phyloP scores from a whole-genome alignment of 2,113 vertebrate genomes.

The Prochilodus magdalenae region DNA sequence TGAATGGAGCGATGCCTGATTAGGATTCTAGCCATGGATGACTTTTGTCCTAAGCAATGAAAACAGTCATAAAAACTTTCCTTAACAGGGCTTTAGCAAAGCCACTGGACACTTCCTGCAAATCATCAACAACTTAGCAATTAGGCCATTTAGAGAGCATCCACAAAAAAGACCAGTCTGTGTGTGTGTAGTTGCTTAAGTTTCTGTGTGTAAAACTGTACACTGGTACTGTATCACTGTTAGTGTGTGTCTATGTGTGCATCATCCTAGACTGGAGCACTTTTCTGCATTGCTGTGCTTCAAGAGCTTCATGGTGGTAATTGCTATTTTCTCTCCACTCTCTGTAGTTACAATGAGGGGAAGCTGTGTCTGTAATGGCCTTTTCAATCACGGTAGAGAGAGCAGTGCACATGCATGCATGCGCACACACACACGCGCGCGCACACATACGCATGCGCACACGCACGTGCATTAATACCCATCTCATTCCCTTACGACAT shows the following conservation, averaged over 20 bases:
- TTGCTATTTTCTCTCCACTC: constrained; percentile 50
- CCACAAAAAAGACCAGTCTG: constrained; percentile 61
- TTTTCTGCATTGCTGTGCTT: constrained; percentile 63
- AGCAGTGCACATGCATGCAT: not conserved
- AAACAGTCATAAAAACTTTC: constrained; percentile 70
- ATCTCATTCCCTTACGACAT: constrained; percentile 54
- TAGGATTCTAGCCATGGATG: constrained; percentile 69
- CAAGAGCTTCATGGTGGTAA: constrained; percentile 51
- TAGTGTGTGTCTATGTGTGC: constrained; percentile 3
- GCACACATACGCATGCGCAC: not conserved
- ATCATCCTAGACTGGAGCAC: constrained; percentile 43
- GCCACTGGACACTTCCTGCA: constrained; percentile 46
- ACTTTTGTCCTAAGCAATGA: constrained; percentile 73
- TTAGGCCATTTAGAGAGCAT: constrained; percentile 71
- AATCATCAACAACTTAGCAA: constrained; percentile 73
- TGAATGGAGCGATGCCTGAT: constrained; percentile 60
- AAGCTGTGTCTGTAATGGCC: constrained; percentile 36
- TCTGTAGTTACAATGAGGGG: constrained; percentile 28
- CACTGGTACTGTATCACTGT: constrained; percentile 25
- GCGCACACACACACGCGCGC: not conserved
- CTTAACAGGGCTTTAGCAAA: constrained; percentile 70
- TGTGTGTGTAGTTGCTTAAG: constrained; percentile 19
- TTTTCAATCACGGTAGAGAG: constrained; percentile 17
- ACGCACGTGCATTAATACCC: constrained; percentile 59
- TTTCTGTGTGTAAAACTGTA: constrained; percentile 33